Conservation (phyloP, 2,113 vertebrate genomes). For the Xenotilapia caudafasciata region DNA sequence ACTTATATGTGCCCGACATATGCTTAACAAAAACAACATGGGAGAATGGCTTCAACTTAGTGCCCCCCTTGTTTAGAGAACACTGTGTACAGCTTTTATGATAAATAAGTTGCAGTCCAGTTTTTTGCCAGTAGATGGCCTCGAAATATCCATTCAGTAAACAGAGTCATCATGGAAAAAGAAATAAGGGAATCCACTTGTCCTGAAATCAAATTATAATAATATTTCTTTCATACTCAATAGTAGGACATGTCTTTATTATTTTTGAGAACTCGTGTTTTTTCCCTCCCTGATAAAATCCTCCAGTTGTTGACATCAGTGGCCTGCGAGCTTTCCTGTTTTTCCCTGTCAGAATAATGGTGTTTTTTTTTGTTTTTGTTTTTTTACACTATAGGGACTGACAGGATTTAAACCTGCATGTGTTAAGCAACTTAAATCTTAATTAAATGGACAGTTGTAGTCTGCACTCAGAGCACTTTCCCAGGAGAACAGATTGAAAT, state of each 20-base stretch:
- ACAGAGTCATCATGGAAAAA: neutral
- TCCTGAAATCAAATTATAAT: neutral
- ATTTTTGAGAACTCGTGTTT: neutral
- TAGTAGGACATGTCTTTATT: neutral
- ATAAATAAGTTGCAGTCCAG: neutral
- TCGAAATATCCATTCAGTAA: neutral
- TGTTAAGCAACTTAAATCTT: neutral
- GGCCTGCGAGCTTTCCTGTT: fast-evolving
- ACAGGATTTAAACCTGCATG: neutral
- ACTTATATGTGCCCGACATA: neutral
- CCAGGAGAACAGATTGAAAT: neutral
- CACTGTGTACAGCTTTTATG: neutral
- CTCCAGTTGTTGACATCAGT: neutral
- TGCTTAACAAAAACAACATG: neutral
- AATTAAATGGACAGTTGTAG: neutral
- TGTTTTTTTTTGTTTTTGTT: fast-evolving
- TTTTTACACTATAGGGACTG: neutral
- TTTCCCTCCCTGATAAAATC: neutral
- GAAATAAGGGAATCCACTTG: neutral
- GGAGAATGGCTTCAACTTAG: neutral
- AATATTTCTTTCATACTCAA: neutral
- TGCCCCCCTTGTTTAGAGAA: neutral
- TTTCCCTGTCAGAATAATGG: neutral
- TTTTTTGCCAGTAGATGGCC: neutral
- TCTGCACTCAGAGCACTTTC: neutral